Base-by-base conservation (phyloP, 1,140 invertebrate genomes). In the Dendrolimus punctatus region DNA sequence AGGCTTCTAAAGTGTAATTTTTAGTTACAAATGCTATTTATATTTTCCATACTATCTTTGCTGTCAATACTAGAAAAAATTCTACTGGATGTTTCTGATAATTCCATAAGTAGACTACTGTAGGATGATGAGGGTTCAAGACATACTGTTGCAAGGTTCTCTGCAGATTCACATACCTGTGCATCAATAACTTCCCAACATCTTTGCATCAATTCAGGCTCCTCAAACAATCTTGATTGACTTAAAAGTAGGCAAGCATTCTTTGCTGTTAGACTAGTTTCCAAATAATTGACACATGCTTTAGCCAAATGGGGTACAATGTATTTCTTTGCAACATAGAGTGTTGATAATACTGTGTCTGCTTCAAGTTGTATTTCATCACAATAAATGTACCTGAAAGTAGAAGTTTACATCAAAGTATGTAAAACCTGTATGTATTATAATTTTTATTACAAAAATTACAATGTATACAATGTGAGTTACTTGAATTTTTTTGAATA, bases 171-270 rank as follows among this genome's bases (percentile, higher is more conserved):
- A 85, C 83, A 85, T 86, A 94, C 93, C 92, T 95, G 93, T 52
- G 94, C 95, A 87, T 97, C 96, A 78, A 97, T 96, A 44, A 98
- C 96, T 89, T 97, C 95, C 95, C 95, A 97, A 86, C 95, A 97
- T 68, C 95, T 89, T 79, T 96, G 94, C 95, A 97, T 96, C 51
- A 97, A 88, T 76, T 96, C 95, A 46, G 95, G 95, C 80, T 97
- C 96, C 88, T 97, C 95, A 86, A 97, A 97, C 43, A 97, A 89
- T 56, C 95, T 88, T 55, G 95, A 96, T 83, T 97, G 96, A 81
- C 95, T 96, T 62, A 98, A 89, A 53, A 98, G 90, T 57, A 97
- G 89, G 84, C 95, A 98, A 43, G 95, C 95, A 87, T 98, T 98
- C 88, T 96, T 95, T 62, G 95, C 95, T 48, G 95, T 96, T 57